Evolutionary conservation across 1,140 invertebrate species (phyloP).

Genomic region (Trichogramma pretiosum): DNA sequence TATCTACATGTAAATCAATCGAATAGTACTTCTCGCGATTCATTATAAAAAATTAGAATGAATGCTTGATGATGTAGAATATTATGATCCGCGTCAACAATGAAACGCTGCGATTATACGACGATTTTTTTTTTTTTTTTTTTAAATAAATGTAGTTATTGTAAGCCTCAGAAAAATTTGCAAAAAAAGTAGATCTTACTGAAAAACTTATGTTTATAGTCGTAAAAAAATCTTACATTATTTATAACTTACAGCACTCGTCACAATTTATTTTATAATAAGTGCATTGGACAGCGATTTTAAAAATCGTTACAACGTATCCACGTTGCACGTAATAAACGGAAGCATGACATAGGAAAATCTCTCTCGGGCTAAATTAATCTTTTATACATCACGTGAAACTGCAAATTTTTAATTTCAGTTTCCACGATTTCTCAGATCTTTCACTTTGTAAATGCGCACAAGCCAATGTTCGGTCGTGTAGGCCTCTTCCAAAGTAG

Average conservation of each 20-base stretch:
- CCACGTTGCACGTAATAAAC: no score
- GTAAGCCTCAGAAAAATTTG: conserved; percentile 1
- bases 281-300: conserved; percentile 1
- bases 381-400: background rate
- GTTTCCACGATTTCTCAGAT: conserved; percentile 70
- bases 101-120: no score
- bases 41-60: no score
- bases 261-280: background rate
- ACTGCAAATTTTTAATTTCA: conserved; percentile 23
- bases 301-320: no score
- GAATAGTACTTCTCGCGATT: no score
- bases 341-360: no score
- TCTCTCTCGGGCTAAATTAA: background rate
- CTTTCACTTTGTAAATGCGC: conserved; percentile 90
- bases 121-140: no score
- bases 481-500: conserved; percentile 88
- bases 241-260: conserved; percentile 10
- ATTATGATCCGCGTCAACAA: no score
- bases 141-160: conserved; percentile 14
- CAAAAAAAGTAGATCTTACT: conserved; percentile 3
- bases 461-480: conserved; percentile 95
- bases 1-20: no score
- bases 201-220: conserved; percentile 14
- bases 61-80: no score
- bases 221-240: conserved; percentile 12